A percentile compares a stretch with the other conserved stretches of the same genome.
Conservation (phyloP, 2,797 vertebrate genomes). For the Melopsittacus undulatus region DNA sequence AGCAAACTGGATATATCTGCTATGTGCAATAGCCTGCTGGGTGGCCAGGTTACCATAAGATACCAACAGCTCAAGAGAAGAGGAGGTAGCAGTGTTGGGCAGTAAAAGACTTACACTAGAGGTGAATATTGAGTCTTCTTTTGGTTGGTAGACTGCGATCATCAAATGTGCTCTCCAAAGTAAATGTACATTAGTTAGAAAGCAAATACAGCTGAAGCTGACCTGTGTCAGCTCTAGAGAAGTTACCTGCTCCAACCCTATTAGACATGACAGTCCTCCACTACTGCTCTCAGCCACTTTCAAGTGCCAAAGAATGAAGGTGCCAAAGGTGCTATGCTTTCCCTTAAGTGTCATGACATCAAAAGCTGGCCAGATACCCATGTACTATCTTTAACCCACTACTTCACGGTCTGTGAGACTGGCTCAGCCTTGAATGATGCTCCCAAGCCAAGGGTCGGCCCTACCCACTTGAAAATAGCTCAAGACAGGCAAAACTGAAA, state of each 20-base stretch:
- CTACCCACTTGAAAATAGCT: background rate
- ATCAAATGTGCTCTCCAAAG: constrained; percentile 19
- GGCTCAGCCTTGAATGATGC: background rate
- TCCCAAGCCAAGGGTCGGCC: background rate
- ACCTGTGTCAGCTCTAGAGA: constrained; percentile 29
- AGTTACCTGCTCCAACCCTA: background rate
- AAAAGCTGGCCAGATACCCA: background rate
- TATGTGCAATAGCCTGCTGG: constrained; percentile 11
- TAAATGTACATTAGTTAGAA: constrained; percentile 53
- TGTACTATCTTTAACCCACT: background rate
- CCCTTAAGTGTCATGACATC: background rate
- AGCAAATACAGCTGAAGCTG: constrained; percentile 41
- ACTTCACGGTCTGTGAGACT: background rate
- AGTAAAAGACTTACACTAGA: constrained; percentile 52
- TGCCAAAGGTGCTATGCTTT: background rate
- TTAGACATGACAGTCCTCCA: background rate
- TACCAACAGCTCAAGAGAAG: constrained; percentile 57
- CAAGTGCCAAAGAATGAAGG: constrained; percentile 14
- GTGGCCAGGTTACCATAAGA: background rate
- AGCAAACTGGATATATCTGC: background rate
- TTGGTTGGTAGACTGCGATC: constrained; percentile 39
- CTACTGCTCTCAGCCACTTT: constrained; percentile 12
- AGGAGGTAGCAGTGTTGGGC: constrained; percentile 59
- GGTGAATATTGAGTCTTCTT: constrained; percentile 49
- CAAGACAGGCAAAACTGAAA: background rate